These are phyloP conservation scores for Illadopsis cleaveri DNA, from an alignment of 2,113 vertebrate genomes.

Conservation along the genomic window DNA sequence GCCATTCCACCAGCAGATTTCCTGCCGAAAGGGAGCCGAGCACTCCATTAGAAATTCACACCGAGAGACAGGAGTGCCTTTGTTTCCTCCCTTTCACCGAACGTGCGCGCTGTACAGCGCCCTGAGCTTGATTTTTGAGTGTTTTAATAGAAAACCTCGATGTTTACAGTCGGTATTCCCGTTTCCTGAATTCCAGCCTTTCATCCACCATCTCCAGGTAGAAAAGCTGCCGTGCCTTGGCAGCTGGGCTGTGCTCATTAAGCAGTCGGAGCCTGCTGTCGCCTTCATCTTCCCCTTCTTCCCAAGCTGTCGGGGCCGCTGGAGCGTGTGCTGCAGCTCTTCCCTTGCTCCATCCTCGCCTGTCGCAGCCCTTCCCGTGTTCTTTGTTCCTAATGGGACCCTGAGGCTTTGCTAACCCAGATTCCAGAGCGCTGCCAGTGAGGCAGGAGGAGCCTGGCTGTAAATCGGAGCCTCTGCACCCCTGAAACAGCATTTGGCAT, in stretches of 20 bases:
- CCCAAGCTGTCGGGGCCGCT: not conserved
- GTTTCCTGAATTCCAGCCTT: not conserved
- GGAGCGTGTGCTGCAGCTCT: not conserved
- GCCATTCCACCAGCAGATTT: not conserved
- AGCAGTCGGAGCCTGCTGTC: not conserved
- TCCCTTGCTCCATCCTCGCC: not conserved
- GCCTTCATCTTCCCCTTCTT: not conserved
- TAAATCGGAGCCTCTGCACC: not conserved
- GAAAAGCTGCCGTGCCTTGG: not conserved
- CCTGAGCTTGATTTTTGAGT: not conserved
- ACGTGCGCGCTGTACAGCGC: not conserved
- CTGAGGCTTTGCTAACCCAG: slow-evolving; percentile 52
- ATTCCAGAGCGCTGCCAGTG: not conserved
- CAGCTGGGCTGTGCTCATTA: not conserved
- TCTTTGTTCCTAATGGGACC: slow-evolving; percentile 23
- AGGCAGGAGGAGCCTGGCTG: not conserved
- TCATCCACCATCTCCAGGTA: not conserved
- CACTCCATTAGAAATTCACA: not conserved
- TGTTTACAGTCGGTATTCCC: not conserved
- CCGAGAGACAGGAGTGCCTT: not conserved
- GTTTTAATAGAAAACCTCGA: not conserved
- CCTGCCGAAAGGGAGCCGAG: not conserved
- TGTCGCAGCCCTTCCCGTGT: not conserved
- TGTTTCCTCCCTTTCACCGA: not conserved
- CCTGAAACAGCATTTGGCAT: fast-evolving